Conservation (phyloP, 1,140 invertebrate genomes). For the Olivierus martensii region DNA sequence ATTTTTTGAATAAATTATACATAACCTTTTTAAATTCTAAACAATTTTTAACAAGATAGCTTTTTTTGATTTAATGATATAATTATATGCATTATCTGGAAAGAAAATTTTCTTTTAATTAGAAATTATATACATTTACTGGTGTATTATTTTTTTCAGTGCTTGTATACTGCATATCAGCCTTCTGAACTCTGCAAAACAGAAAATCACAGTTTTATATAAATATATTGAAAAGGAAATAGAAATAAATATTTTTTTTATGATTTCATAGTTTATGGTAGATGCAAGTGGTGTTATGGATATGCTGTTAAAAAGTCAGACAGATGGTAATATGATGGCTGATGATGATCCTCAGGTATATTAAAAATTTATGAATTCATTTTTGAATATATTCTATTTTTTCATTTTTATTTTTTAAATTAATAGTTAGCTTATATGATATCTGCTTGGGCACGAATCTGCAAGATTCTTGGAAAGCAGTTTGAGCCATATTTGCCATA, state of each 20-base stretch:
- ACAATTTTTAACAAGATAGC: too few relatives aligned
- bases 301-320: slow-evolving; percentile 79
- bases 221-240: too few relatives aligned
- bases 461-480: slow-evolving; percentile 86
- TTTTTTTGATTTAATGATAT: too few relatives aligned
- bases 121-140: too few relatives aligned
- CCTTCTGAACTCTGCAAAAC: slow-evolving; percentile 68
- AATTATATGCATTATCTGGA: too few relatives aligned
- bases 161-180: slow-evolving; percentile 76
- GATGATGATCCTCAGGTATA: slow-evolving; percentile 90
- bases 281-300: slow-evolving; percentile 97
- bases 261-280: slow-evolving; percentile 50
- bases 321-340: slow-evolving; percentile 53
- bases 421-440: slow-evolving; percentile 75
- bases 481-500: slow-evolving; percentile 94
- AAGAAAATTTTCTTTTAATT: too few relatives aligned
- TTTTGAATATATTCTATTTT: not conserved
- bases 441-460: slow-evolving; percentile 96
- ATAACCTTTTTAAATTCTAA: too few relatives aligned
- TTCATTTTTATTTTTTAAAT: not conserved
- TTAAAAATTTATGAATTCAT: not conserved
- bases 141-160: slow-evolving; percentile 41
- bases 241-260: slow-evolving; percentile 8
- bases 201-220: slow-evolving; percentile 65
- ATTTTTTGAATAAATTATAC: too few relatives aligned